Evolutionary conservation across 2,113 vertebrate species (phyloP).

Genomic region (Nanorana parkeri): DNA sequence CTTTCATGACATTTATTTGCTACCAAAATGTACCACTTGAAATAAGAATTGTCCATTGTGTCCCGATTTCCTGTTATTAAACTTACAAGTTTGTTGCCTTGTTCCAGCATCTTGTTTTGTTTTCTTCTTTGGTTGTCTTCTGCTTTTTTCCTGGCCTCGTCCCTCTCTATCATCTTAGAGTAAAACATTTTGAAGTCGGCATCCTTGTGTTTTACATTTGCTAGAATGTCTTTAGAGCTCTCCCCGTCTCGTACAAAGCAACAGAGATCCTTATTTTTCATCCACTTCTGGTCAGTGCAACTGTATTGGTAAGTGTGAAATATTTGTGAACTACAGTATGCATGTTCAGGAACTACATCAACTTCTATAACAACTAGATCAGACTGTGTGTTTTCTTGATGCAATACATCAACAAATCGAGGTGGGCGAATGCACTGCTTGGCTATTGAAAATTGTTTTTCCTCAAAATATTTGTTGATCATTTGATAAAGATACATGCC

Average conservation of each 20-base stretch:
- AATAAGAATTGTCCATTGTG: conserved; percentile 74
- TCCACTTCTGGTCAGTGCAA: conserved; percentile 50
- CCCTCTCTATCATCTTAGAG: conserved; percentile 56
- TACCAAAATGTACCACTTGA: conserved; percentile 77
- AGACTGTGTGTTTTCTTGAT: conserved; percentile 68
- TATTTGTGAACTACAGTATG: conserved; percentile 65
- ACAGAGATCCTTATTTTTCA: conserved; percentile 52
- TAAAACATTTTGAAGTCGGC: conserved; percentile 64
- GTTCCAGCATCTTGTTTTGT: conserved; percentile 54
- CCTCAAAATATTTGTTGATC: conserved; percentile 66
- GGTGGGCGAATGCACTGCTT: conserved; percentile 73
- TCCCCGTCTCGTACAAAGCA: conserved; percentile 73
- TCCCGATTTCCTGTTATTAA: conserved; percentile 78
- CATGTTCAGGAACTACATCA: conserved; percentile 74
- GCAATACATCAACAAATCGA: conserved; percentile 80
- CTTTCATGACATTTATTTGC: conserved; percentile 76
- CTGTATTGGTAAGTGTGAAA: conserved; percentile 67
- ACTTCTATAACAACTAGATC: conserved; percentile 82
- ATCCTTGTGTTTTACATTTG: conserved; percentile 26
- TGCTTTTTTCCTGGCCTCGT: conserved; percentile 63
- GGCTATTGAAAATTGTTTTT: conserved; percentile 63
- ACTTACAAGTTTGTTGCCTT: conserved; percentile 74
- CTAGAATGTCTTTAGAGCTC: conserved; percentile 68
- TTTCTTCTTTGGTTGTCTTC: conserved; percentile 70
- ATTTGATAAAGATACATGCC: conserved; percentile 60